Evolutionary conservation across 2,113 vertebrate species (phyloP).

Genomic region (Onychostoma macrolepis): DNA sequence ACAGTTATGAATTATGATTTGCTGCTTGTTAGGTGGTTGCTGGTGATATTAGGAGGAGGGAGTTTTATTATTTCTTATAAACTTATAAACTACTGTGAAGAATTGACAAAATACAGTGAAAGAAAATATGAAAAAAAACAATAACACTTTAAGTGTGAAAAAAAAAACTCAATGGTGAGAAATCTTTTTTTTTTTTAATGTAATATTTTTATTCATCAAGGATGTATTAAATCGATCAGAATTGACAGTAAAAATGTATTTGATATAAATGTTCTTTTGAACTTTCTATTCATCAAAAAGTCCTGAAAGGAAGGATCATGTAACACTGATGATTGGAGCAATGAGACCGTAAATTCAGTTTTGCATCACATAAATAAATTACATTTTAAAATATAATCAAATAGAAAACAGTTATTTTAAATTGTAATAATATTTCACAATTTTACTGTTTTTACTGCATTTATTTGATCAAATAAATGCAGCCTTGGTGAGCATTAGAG

Average conservation of each 20-base stretch:
- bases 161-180: too few relatives aligned
- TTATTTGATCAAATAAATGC: too few relatives aligned
- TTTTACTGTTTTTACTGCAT: too few relatives aligned
- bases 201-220: not conserved
- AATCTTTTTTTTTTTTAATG: too few relatives aligned
- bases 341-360: not conserved
- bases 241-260: not conserved
- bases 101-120: not conserved
- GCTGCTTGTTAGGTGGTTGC: not conserved
- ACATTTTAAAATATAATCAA: not conserved
- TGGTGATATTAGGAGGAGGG: not conserved
- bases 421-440: not conserved
- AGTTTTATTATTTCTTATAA: not conserved
- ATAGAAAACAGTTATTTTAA: not conserved
- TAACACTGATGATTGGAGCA: not conserved
- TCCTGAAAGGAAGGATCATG: not conserved
- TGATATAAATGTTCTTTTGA: not conserved
- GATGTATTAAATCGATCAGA: not conserved
- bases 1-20: not conserved
- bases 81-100: not conserved
- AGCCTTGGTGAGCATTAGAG: too few relatives aligned
- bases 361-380: not conserved
- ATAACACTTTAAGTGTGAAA: too few relatives aligned
- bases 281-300: not conserved
- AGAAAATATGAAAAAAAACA: not conserved